Evolutionary conservation across 2,888 invertebrate species (phyloP), one percentile per base, ranked within the genome.

Genomic region (Fabriciana adippe): DNA sequence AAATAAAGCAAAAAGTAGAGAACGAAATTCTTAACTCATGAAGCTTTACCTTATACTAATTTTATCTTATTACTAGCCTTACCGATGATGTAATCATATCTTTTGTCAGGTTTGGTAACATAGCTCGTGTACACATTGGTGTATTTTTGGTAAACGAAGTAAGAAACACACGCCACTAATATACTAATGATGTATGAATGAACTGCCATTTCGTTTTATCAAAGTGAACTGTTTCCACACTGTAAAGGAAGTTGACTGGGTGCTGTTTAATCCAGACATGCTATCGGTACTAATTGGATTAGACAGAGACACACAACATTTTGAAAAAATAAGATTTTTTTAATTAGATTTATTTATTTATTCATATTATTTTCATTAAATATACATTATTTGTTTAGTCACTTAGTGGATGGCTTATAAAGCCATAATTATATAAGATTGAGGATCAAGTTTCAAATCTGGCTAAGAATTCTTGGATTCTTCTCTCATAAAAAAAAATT

Each of bases 11-110:
- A 4, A 55, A n/a, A 55, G 31, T 35, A 16, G 15, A 55, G 1
- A 16, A 6, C 35, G 5, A 16, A 55, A 21, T 4, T 26, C 26
- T 26, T 16, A 18, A 53, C 1, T 14, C 35, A 41, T 8, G 11
- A 11, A 18, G 21, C 51, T 53, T 8, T 53, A 21, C 18, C 11
- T 41, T 41, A 41, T 8, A 41, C 35, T 11, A 8, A 41, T 41
- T 41, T 11, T 2, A 41, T 41, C 35, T 13, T 31, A 47, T 13
- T 16, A 59, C 2, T 16, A 4, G 16, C 31, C 90, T 89, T 73
- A 92, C 92, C 92, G 68, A 92, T 84, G 67, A 92, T 88, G 64
- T 90, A 92, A 74, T 92, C 92, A 73, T 92, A 92, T 74, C 83
- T 80, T 66, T 90, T 92, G 31, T 82, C 79, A 0, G 90, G 88